Base-by-base conservation (phyloP, 2,113 vertebrate species). In the Copsychus sechellarum region DNA sequence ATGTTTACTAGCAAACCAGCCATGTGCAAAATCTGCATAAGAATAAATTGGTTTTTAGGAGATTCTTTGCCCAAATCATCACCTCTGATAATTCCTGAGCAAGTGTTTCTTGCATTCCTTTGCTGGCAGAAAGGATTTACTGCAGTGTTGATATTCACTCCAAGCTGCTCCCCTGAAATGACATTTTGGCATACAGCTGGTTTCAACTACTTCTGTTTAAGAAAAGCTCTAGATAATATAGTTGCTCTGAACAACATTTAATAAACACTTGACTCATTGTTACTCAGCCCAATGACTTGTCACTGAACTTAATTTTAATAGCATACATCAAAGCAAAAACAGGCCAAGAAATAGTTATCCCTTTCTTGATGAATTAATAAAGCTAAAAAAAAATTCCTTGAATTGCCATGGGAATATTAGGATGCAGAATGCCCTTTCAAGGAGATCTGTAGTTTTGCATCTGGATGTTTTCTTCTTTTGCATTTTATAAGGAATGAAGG, bases 351-450 rank as follows among this genome's bases (percentile, higher is more conserved):
- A 93, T 8, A 88, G 86, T 78, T 95, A 62, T 19, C 7, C 8
- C 34, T 86, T 77, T 36, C 38, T n/a, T 65, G n/a, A 81, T 22
- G 60, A 76, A 93, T 91, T 91, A 94, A 92, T 88, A 93, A 81
- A 89, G 73, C 20, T 57, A 8, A 71, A 87, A 58, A 62, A 61
- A 38, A 53, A 11, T 28, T 29, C 61, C 33, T 61, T 66, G 31
- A 77, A 84, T 15, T 88, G 36, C 43, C 86, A 79, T 9, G 31
- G 77, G 77, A 79, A 78, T 92, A 92, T 89, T 6, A 89, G 69
- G 38, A 91, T 43, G 38, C 92, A 95, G 71, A 18, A 36, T 48
- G 60, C 28, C 88, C 86, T 86, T 92, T 87, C 83, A 94, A 92
- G 91, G 72, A 91, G 84, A 84, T 47, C 77, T 1, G 5, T 22